Evolutionary conservation across 2,113 vertebrate species (phyloP), one percentile per base, ranked within the genome.

Genomic region (Mixornis gularis): DNA sequence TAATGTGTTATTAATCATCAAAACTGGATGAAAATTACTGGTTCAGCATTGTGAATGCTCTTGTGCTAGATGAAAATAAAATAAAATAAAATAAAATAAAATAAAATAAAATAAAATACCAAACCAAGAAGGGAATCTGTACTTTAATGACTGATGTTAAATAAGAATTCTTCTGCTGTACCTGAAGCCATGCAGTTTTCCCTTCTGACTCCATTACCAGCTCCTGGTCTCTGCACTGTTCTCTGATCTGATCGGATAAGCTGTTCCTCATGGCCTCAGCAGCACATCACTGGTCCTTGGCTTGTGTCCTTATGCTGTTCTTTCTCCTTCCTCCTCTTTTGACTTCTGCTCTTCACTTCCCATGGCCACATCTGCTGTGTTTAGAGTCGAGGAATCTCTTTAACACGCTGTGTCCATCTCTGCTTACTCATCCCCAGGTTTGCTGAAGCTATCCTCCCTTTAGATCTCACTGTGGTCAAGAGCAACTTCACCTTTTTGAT

Each of bases 1-100:
- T 92, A 76, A 79, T 79, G 29, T 88, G 36, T 93, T 90, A 58
- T 63, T 83, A 90, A 80, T 92, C 79, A 90, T 80, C 19, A 73
- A 90, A 88, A 80, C 29, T 24, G 20, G 10, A 29, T 89, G 74
- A 69, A 82, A 85, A 62, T 83, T 65, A 72, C 7, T 79, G 29
- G 46, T 78, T 91, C 51, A 43, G 51, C 36, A 85, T 52, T 55
- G 24, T 59, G 43, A 74, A 51, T 82, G 21, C 29, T 55, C 19
- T 32, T 44, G 6, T 78, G 43, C 24, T 46, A 59, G 51, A 34
- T 87, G 32, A 20, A 44, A 22, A 46, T 46, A 46, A 48, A 48
- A 48, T 48, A 48, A 46, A 46, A 43, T 59, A n/a, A 62, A 79
- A 72, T 55, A 36, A 70, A 81, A 63, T 66, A 41, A 48, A 48